phyloP scores from a whole-genome alignment of 30 jellyfish, hydroid and myxozoan species.

The Morbakka virulenta region DNA sequence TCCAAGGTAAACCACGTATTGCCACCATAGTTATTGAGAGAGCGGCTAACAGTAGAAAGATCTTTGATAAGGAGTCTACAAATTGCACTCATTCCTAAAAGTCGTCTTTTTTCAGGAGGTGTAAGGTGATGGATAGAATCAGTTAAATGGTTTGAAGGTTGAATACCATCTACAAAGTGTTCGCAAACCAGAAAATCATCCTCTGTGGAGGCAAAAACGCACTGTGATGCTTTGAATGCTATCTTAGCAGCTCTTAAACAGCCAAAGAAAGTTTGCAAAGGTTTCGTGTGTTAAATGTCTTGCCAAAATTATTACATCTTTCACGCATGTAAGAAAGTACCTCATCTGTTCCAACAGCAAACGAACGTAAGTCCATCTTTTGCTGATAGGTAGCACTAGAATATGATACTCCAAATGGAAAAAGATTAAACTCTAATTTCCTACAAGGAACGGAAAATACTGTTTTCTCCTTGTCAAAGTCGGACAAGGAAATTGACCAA shows the following conservation, averaged over 20 bases:
- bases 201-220: slow-evolving; percentile 11
- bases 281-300: background rate
- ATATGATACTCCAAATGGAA: background rate
- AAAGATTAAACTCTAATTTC: background rate
- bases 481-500: too few relatives aligned
- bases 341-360: background rate
- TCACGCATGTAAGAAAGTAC: background rate
- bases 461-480: too few relatives aligned
- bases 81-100: too few relatives aligned
- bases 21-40: too few relatives aligned
- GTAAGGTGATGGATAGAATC: slow-evolving; percentile 10
- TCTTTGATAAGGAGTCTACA: too few relatives aligned
- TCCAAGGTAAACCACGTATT: too few relatives aligned
- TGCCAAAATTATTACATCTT: background rate
- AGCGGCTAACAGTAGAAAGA: too few relatives aligned
- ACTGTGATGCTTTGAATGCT: slow-evolving; percentile 2
- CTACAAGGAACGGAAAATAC: background rate
- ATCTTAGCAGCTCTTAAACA: slow-evolving; percentile 8
- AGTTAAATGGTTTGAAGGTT: slow-evolving; percentile 22
- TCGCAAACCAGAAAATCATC: slow-evolving; percentile 12
- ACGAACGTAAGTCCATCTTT: background rate
- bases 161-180: slow-evolving; percentile 13
- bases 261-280: background rate
- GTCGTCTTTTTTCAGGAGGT: too few relatives aligned
- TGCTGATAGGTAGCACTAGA: background rate